Base-by-base conservation (phyloP, 1,140 invertebrate genomes). In the Brachionus manjavacas region DNA sequence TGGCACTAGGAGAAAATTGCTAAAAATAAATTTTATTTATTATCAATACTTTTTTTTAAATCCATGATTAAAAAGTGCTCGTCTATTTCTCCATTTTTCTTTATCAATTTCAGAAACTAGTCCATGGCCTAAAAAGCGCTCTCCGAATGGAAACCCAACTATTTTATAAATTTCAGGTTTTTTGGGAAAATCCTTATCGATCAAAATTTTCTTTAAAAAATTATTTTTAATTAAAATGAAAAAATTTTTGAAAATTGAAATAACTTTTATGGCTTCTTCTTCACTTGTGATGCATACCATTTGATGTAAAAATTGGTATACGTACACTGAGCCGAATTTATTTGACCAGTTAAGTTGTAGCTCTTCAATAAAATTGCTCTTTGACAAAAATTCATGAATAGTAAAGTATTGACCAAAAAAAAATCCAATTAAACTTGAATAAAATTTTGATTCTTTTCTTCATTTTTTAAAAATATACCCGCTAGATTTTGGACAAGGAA, bases 61-160 rank as follows among this genome's bases (percentile, higher is more conserved):
- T 4, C 49, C 76, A 31, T 55, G 55, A 55, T 80, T 80, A 12
- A 60, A 80, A 28, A 64, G 25, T 20, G 76, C 43, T 14, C 76
- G 43, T 23, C 76, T 49, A 8, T 52, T 14, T 64, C 55, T 80
- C 76, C 76, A 80, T 55, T 39, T 80, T 64, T 80, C 43, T 25
- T 52, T 20, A 64, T 80, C 20, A 16, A 80, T 23, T 55, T 55
- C 55, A n/a, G 43, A 55, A n/a, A 80, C 41, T 1, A 80, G 25
- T 14, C 76, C 76, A n/a, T 16, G 8, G 0, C 76, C 76, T 41
- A 80, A 20, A 52, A 80, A 80, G 14, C 76, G 43, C 14, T 80
- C 41, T 25, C 55, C 55, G n/a, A 80, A 60, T 39, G 76, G 76
- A 55, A 20, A 80, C 0, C 41, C 76, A 35, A 80, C 25, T 23